Base-by-base conservation (phyloP, 2,113 vertebrate species). In the Microtus montanus region DNA sequence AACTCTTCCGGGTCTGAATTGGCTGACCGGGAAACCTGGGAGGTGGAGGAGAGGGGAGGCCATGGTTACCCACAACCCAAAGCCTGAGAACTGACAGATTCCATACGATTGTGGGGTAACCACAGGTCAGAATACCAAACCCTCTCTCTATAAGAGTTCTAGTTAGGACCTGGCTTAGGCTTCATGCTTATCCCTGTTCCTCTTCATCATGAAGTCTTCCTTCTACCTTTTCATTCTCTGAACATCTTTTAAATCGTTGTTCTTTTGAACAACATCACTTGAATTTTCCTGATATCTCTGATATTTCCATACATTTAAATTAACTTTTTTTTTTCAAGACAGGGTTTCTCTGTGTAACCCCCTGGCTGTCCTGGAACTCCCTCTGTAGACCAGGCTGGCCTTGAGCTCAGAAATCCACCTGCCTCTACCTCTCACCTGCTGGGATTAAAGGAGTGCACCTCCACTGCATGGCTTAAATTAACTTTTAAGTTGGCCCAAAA, bases 131-230 rank as follows among this genome's bases (percentile, higher is more conserved):
- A 63, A 77, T 11, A 4, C 19, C 28, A 93, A 75, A 54, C 35
- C 52, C 52, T 22, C 13, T 58, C 5, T 74, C n/a, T 13, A 20
- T 73, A 61, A 47, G 71, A 24, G 54, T 33, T 63, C 44, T n/a
- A 33, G 5, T 61, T 17, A 89, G 6, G 26, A 86, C 19, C 38
- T 7, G 11, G 35, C 26, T 38, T 64, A 22, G 38, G 30, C 58
- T 85, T 80, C 61, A 52, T 0, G 1, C 17, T 15, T 38, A 11
- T 5, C 2, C 26, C 5, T 8, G 6, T 26, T 3, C 7, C 35
- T 28, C 3, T 20, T 74, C 14, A 64, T 54, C 58, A 20, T 88
- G 20, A 30, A 83, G n/a, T 74, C 68, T 14, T 35, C 26, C 41
- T n/a, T 41, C 35, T 47, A 33, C 33, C 33, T 38, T 75, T 75